Base-by-base conservation (phyloP, 2,888 invertebrate species). In the Horisme vitalbata region DNA sequence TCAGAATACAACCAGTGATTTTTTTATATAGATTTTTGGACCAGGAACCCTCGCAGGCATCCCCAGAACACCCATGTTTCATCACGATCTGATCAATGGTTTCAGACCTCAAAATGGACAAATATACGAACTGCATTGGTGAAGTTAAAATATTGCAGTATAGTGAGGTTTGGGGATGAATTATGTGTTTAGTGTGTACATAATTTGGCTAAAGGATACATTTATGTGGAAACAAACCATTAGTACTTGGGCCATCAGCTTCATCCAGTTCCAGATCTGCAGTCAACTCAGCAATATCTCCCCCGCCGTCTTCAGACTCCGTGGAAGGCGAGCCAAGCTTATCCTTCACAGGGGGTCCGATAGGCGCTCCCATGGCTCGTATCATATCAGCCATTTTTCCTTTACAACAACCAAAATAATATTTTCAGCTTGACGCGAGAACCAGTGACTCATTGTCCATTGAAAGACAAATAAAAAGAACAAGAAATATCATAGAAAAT, bases 251-350 rank as follows among this genome's bases (percentile, higher is more conserved):
- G 37, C 93, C 91, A 83, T 94, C 94, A 34, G 92, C 91, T 77
- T 94, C 94, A 65, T 94, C 94, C 36, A 92, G 83, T 70, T 94
- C 94, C 50, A 93, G 82, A 74, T 94, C 94, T 39, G 92, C 92
- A 11, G 91, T 90, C 56, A 92, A 76, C 68, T 93, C 92, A 8
- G 90, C 91, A 57, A 92, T 74, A 65, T 92, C 92, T 31, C 90
- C 92, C 63, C 94, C 94, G 27, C 95, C 95, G 75, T 96, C 96
- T 68, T 96, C 96, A 47, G 95, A 96, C 69, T 95, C 96, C 45
- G 95, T 95, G 60, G 95, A 95, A 31, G 96, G 96, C 48, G 96
- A 95, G 57, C 96, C 95, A 60, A 94, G 84, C 84, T 94, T 94
- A 83, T 94, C 94, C 88, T 94, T 94, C 63, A 88, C 84, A 72